Evolutionary conservation across 2,113 vertebrate genomes (phyloP).

Genomic region (Larimichthys polyactis): DNA sequence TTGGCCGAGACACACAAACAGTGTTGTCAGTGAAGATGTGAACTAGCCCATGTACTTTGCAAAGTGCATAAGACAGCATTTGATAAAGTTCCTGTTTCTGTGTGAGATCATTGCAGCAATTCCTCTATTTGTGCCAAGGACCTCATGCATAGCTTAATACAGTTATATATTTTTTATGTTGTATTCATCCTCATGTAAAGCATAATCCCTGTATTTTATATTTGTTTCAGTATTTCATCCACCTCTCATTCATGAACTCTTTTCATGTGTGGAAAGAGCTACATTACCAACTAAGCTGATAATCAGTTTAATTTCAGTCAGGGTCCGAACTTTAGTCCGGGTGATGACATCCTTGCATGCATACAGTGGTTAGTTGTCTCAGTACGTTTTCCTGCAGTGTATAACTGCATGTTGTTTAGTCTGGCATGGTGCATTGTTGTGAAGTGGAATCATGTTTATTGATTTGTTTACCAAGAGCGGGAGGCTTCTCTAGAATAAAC

Average conservation of each 20-base stretch:
- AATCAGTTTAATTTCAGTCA: too few species aligned
- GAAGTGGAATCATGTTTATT: constrained; percentile 31
- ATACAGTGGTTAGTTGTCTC: not conserved
- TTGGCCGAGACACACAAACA: constrained; percentile 39
- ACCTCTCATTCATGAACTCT: not conserved
- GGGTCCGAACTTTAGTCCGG: not conserved
- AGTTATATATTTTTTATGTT: not conserved
- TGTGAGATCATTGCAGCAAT: not conserved
- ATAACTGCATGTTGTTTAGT: not conserved
- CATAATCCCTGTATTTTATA: not conserved
- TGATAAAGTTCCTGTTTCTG: constrained; percentile 9
- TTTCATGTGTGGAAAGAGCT: not conserved
- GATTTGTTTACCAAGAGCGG: constrained; percentile 34
- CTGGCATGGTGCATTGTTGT: not conserved
- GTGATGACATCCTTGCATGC: not conserved
- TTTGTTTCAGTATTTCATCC: not conserved
- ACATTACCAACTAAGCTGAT: not conserved
- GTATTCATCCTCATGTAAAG: constrained; percentile 5
- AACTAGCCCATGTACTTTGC: not conserved
- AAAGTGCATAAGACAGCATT: constrained; percentile 23
- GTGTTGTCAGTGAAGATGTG: constrained; percentile 11
- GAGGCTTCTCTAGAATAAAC: constrained; percentile 20
- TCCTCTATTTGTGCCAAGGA: constrained; percentile 11
- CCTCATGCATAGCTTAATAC: not conserved
- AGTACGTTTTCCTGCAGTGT: not conserved